A percentile compares a stretch with the other conserved stretches of the same genome.
Conservation (phyloP, 2,797 vertebrate genomes). For the Lithobates pipiens region DNA sequence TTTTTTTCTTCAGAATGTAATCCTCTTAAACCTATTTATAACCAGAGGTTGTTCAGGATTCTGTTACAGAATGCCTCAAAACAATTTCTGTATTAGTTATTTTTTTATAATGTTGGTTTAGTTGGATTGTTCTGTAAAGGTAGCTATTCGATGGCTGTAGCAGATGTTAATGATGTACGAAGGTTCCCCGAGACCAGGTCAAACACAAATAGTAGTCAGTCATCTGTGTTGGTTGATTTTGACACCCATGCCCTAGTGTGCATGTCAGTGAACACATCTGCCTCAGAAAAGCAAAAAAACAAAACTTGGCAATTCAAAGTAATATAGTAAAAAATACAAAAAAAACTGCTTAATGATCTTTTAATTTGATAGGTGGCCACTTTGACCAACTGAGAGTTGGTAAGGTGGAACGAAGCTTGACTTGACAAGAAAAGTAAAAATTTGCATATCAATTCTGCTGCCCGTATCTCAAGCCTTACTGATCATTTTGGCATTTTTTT, state of each 20-base stretch:
- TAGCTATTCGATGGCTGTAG: neutral
- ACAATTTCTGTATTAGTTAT: neutral
- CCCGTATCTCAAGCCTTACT: no score
- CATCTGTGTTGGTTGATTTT: neutral
- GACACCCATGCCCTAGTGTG: no score
- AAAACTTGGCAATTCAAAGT: neutral
- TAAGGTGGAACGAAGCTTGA: no score
- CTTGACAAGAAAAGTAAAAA: no score
- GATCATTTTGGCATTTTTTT: no score
- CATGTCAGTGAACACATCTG: no score
- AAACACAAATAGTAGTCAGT: no score
- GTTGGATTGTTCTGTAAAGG: neutral
- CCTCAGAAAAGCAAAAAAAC: no score
- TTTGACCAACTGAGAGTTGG: no score
- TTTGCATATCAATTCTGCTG: no score
- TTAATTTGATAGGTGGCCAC: no score
- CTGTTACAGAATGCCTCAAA: neutral
- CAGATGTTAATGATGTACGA: neutral
- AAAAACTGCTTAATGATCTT: neutral
- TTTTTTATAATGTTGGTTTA: neutral
- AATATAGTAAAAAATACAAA: neutral
- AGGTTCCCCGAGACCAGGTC: no score
- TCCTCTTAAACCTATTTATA: neutral
- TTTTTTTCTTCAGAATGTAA: neutral
- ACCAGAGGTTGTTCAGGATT: neutral